phyloP scores from a whole-genome alignment of 2,888 invertebrate species.

The Schizotus pectinicornis region DNA sequence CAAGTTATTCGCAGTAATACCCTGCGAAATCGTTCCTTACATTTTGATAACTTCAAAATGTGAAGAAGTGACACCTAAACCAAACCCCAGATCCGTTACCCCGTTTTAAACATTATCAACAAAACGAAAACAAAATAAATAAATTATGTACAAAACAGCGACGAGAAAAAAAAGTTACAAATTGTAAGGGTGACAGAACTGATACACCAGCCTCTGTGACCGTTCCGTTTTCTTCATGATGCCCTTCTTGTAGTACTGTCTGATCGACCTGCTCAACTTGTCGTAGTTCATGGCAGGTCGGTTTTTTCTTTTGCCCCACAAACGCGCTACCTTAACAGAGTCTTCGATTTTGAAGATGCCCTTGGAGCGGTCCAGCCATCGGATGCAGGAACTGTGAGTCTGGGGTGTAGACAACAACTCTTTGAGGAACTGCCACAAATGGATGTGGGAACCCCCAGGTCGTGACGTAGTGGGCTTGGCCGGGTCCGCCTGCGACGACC shows the following conservation, averaged over 20 bases:
- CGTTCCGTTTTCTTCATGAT: conserved; percentile 99
- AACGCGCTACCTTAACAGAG: conserved; percentile 93
- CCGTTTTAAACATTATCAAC: conserved; percentile 27
- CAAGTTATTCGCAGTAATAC: conserved; percentile 51
- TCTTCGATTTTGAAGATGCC: conserved; percentile 99
- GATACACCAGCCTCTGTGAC: conserved; percentile 97
- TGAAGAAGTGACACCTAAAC: conserved; percentile 37
- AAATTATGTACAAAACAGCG: conserved; percentile 32
- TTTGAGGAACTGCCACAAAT: conserved; percentile 98
- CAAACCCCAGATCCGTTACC: conserved; percentile 34
- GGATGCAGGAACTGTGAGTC: conserved; percentile 90
- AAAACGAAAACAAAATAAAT: conserved; percentile 31
- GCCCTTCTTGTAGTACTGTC: conserved; percentile 99
- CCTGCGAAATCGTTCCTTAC: conserved; percentile 44
- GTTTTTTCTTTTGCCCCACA: conserved; percentile 98
- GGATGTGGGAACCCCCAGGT: conserved; percentile 81
- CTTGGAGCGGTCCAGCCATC: conserved; percentile 94
- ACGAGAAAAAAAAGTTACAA: conserved; percentile 64
- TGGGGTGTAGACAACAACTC: conserved; percentile 91
- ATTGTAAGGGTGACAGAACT: conserved; percentile 95
- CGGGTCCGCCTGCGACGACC: conserved; percentile 43
- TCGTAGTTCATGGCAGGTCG: conserved; percentile 99
- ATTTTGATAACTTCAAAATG: conserved; percentile 56
- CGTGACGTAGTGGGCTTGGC: conserved; percentile 47
- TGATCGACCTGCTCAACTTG: conserved; percentile 94